Base-by-base conservation (phyloP, 2,797 vertebrate genomes). In the Dicrostonyx torquatus region DNA sequence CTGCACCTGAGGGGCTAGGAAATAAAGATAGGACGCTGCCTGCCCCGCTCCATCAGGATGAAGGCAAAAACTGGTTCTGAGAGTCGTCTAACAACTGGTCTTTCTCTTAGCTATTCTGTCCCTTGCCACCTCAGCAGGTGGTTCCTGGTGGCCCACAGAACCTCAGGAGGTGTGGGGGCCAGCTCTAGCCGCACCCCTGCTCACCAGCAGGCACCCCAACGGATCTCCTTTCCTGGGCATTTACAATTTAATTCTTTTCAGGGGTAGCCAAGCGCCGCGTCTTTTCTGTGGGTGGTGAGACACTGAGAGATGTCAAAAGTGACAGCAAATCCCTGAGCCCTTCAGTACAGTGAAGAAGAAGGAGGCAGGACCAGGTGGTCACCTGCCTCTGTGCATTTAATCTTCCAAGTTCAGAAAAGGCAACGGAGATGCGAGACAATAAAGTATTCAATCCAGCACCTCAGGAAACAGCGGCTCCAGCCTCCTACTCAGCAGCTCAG, bases 111-210 rank as follows among this genome's bases (percentile, higher is more conserved):
- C 70, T 40, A 1, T 2, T 58, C 0, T 7, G 13, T 55, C 43
- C 80, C 45, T 29, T 37, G 83, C 43, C 60, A 40, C 91, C 95
- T 93, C 95, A 96, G 94, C 95, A 97, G 96, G 97, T 97, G 97
- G 95, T 97, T 97, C 75, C 60, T 58, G 5, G 29, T 60, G 37
- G 43, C 78, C n/a, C 29, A 5, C 29, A 72, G 82, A 34, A 93
- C 29, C 24, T 9, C 43, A 84, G 70, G 18, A 91, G 72, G 80
- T 86, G 31, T 76, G 60, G 8, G 45, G 53, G 24, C 70, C 37
- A 75, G 43, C 22, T 34, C 40, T 68, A 31, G 9, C 53, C 9
- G 2, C 87, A 75, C n/a, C 80, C 70, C 40, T 45, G 50, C 31
- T 84, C 15, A 90, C 64, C n/a, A 55, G 11, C 66, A 55, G 43